Percentiles rank a stretch among this genome's conserved stretches.
phyloP scores from a whole-genome alignment of 1,140 invertebrate genomes.

The Lerema accius region DNA sequence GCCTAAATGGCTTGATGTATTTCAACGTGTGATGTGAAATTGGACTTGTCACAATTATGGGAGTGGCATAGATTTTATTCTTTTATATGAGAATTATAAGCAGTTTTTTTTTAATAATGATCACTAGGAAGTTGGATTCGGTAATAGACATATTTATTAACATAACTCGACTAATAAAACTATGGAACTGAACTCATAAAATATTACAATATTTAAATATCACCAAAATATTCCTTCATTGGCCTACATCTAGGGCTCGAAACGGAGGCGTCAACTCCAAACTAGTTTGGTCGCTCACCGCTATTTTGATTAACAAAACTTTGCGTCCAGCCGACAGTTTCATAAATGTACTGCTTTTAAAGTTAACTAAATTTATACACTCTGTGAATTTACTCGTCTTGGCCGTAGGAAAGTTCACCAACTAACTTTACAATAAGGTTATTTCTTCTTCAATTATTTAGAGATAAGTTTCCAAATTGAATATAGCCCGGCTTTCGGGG shows the following conservation, averaged over 20 bases:
- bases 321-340: conserved; percentile 54
- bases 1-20: too few species aligned
- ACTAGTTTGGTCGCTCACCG: conserved; percentile 62
- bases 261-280: conserved; percentile 48
- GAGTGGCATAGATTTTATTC: too few species aligned
- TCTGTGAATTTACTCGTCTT: conserved; percentile 32
- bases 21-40: too few species aligned
- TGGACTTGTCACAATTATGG: too few species aligned
- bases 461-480: not conserved
- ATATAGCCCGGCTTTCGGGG: too few species aligned
- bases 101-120: too few species aligned
- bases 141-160: too few species aligned
- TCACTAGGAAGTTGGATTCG: too few species aligned
- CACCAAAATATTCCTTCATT: conserved; percentile 54
- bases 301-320: conserved; percentile 72
- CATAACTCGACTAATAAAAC: too few species aligned
- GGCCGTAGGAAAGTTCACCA: conserved; percentile 9
- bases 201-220: conserved; percentile 46
- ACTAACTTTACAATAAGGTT: conserved; percentile 31
- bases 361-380: conserved; percentile 56
- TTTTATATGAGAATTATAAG: too few species aligned
- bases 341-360: conserved; percentile 63
- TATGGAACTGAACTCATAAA: not conserved
- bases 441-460: conserved; percentile 24
- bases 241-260: conserved; percentile 46